Base-by-base conservation (phyloP, 1,140 invertebrate species). In the Drosophila bocqueti region DNA sequence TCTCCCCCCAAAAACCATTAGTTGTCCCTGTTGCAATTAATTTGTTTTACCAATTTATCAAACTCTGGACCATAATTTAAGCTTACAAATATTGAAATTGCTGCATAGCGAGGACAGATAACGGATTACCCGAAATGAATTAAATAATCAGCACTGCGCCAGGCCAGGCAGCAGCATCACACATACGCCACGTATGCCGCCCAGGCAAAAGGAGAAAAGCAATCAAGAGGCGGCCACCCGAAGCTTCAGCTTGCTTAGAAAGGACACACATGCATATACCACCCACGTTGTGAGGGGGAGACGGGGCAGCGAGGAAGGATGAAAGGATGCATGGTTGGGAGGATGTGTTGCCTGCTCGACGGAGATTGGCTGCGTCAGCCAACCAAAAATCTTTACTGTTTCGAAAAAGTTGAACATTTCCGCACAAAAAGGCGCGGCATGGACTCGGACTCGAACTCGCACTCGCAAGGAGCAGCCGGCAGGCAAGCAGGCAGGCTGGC, bases 371-470 rank as follows among this genome's bases (percentile, higher is more conserved):
- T 90, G 85, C 85, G 85, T 90, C 79, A 90, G 85, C 85, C 85
- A 90, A 90, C 85, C 85, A 90, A 90, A 89, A 90, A 90, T 90
- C 85, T 90, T 90, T 91, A 90, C 85, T 91, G 86, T 90, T 90
- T 83, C 85, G 85, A 90, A 90, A 90, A 90, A 90, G 85, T 90
- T 90, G 75, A 79, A 79, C 86, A 90, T 85, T 91, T 90, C 85
- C 85, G 85, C 82, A 85, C 85, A 90, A 90, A 90, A 90, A 90
- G 85, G 85, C 85, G 85, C 85, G 85, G 85, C 82, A 68, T 62
- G 26, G 43, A 67, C 24, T 55, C 36, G 54, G 38, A 62, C 46
- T 42, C 61, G 31, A 13, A 49, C 46, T 34, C 29, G 68, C 59
- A 55, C 46, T 59, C 60, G 50, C 62, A 66, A 64, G 67, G 43